A percentile compares a stretch with the other conserved stretches of the same genome.
phyloP scores from a whole-genome alignment of 2,797 vertebrate species.

The Leptatherina wallacei region DNA sequence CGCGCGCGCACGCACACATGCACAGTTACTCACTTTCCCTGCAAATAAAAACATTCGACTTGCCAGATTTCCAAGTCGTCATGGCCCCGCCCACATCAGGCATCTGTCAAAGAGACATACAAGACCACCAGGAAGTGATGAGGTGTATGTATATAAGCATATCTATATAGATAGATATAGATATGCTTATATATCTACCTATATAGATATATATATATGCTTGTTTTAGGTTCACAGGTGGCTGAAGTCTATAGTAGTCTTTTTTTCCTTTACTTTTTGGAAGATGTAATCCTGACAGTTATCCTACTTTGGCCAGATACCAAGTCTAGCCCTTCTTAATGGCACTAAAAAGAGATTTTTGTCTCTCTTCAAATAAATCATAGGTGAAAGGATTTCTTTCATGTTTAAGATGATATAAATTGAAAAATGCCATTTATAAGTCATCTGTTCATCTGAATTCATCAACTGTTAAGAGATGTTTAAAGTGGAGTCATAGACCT shows the following conservation, averaged over 20 bases:
- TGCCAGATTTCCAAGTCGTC: slow-evolving; percentile 75
- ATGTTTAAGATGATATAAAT: neutral
- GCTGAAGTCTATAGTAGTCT: too few relatives aligned
- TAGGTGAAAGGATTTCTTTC: neutral
- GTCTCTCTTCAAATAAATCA: neutral
- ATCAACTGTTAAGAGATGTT: neutral
- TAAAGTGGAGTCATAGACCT: neutral
- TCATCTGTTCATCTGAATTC: too few relatives aligned
- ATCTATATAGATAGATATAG: slow-evolving; percentile 19
- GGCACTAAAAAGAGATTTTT: neutral
- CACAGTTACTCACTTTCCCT: slow-evolving; percentile 40
- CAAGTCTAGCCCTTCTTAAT: neutral
- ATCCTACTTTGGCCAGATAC: neutral
- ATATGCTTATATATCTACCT: neutral
- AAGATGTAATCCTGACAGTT: neutral
- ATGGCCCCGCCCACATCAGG: slow-evolving; percentile 72
- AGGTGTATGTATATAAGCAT: slow-evolving; percentile 25
- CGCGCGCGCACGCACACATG: slow-evolving; percentile 7
- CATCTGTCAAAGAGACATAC: slow-evolving; percentile 57
- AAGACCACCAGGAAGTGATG: slow-evolving; percentile 61
- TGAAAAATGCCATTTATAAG: neutral
- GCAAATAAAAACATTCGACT: slow-evolving; percentile 81
- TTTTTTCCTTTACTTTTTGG: too few relatives aligned
- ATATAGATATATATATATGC: too few relatives aligned
- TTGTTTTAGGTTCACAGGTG: too few relatives aligned